Conservation (phyloP, 2,888 invertebrate genomes). For the Nemotelus pantherinus region DNA sequence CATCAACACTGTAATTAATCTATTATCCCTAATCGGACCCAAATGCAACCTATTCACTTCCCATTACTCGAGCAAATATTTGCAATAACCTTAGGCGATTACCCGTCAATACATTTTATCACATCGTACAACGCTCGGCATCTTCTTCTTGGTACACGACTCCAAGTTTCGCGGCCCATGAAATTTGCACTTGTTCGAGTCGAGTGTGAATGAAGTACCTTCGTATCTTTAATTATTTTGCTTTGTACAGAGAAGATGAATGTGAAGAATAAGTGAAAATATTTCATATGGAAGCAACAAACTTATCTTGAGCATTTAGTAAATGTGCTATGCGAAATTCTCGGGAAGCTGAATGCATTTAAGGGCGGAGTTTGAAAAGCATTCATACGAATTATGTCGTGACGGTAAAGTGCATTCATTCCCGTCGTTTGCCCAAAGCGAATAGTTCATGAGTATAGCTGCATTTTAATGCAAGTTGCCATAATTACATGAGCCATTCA, state of each 20-base stretch:
- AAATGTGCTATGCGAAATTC: not conserved
- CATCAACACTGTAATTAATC: not conserved
- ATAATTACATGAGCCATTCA: conserved; percentile 27
- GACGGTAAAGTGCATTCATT: not conserved
- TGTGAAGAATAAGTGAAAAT: not conserved
- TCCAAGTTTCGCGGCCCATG: not conserved
- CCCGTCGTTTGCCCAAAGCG: not conserved
- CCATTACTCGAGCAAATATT: conserved; percentile 24
- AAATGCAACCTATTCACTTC: conserved; percentile 8
- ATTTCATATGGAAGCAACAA: not conserved
- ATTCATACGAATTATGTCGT: not conserved
- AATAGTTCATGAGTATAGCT: too few species aligned
- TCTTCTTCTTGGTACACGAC: not conserved
- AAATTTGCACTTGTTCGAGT: conserved; percentile 8
- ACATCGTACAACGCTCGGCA: not conserved
- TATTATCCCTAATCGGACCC: not conserved
- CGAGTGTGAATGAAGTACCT: conserved; percentile 24
- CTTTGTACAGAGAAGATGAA: not conserved
- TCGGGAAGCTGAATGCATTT: not conserved
- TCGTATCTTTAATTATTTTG: conserved; percentile 3
- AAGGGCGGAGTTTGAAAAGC: conserved; percentile 1
- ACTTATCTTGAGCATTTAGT: not conserved
- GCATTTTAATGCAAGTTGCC: conserved; percentile 32
- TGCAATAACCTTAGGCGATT: conserved; percentile 3
- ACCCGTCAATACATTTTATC: not conserved